Base-by-base conservation (phyloP, 2,888 invertebrate genomes). In the Erynnis tages region DNA sequence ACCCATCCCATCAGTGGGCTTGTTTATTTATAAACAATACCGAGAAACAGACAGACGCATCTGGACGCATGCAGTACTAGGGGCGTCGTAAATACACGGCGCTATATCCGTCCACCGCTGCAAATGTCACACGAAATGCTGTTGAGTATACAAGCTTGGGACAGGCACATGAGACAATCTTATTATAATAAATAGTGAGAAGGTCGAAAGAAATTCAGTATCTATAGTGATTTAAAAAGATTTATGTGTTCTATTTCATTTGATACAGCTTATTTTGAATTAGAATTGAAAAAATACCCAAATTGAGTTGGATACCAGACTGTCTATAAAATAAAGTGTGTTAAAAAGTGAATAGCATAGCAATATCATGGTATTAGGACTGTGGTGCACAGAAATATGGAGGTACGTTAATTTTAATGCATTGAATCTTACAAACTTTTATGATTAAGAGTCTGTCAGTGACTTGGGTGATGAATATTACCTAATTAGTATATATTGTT, bases 291-390 rank as follows among this genome's bases (percentile, higher is more conserved):
- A 3, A 21, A 21, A 21, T 21, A 6, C 3, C 6, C 21, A 21
- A 21, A 17, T 35, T 35, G 2, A 17, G n/a, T 35, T 7, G 10
- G 11, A n/a, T n/a, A n/a, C n/a, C n/a, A n/a, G n/a, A n/a, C n/a
- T n/a, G n/a, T n/a, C n/a, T n/a, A n/a, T n/a, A n/a, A n/a, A n/a
- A n/a, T n/a, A n/a, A n/a, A n/a, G n/a, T n/a, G n/a, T 16, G 17
- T 21, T 17, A 30, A 7, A 7, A 19, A 25, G 13, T 40, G 2
- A 21, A 16, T 27, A 6, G 17, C 10, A 4, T n/a, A 2, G 23
- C 6, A 16, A 16, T 30, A 17, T 16, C 7, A 76, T 76, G 76
- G 72, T 66, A 66, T 69, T 71, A 71, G 69, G 65, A 34, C 56
- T 77, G 13, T 64, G 68, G 54, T 74, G 63, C 56, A 60, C 67